These are phyloP conservation scores for Natator depressus DNA, from an alignment of 2,113 vertebrate genomes.

Conservation along the genomic window DNA sequence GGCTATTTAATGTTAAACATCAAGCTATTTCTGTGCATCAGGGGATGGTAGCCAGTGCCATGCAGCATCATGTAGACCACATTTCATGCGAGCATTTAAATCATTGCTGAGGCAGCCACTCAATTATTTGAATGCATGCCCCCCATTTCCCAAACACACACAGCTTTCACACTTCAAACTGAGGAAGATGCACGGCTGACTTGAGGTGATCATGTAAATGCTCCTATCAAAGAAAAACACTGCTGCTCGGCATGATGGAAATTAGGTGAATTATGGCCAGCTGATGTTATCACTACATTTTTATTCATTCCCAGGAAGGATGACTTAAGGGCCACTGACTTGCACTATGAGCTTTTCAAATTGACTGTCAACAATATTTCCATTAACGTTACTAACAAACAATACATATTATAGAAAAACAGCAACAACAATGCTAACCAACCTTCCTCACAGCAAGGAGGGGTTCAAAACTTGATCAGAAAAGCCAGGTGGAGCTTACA, in stretches of 20 bases:
- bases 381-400: background rate
- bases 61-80: background rate
- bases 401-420: background rate
- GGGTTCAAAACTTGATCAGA: background rate
- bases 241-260: background rate
- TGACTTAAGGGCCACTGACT: background rate
- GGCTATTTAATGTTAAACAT: background rate
- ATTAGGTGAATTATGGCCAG: background rate
- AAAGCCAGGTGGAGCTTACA: rapidly evolving
- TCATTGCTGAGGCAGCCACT: background rate
- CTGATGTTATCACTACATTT: background rate
- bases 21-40: background rate
- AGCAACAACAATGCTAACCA: background rate
- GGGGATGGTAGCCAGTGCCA: background rate
- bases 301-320: background rate
- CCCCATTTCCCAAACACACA: background rate
- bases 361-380: background rate
- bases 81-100: background rate
- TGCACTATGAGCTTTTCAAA: slow-evolving; percentile 5
- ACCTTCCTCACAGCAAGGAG: too few species aligned
- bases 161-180: background rate
- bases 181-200: background rate
- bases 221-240: background rate
- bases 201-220: background rate
- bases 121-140: background rate